Base-by-base conservation (phyloP, 2,888 invertebrate genomes). In the Callyntrura guangdongensis region DNA sequence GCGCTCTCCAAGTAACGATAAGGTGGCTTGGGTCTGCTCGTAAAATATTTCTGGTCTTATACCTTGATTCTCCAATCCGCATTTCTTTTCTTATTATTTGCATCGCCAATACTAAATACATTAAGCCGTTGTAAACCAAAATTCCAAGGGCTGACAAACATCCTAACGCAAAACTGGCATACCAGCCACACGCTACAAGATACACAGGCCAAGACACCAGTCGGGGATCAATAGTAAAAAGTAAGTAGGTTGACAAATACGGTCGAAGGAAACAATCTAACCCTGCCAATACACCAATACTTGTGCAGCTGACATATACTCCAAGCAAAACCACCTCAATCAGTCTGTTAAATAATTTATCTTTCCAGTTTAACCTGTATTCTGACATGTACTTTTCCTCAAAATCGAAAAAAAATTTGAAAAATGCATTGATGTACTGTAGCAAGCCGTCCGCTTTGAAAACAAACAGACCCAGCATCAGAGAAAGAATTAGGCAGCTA, bases 211-310 rank as follows among this genome's bases (percentile, higher is more conserved):
- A 79, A 11, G 53, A 14, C 0, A 56, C n/a, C 8, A 79, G n/a
- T 14, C 9, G 4, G 6, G 77, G 56, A 14, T 79, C 22, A 20
- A 77, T 49, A 49, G 20, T 53, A 14, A 20, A 77, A 0, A 77
- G 49, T 12, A 20, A 11, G 49, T 77, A 77, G 0, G 74, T 1
- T 1, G 74, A 11, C 0, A 5, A 47, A 4, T 8, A 0, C 8
- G 74, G 74, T 22, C 74, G 17, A 9, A 77, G n/a, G 6, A 22
- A 79, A 14, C 77, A 77, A n/a, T 79, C 77, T 12, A 79, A n/a
- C 0, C 47, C 77, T 20, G 53, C 17, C 1, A 74, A 47, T 49
- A 49, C 5, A 2, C 72, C 72, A 8, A 14, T 47, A 6, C 8
- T 20, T 1, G n/a, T 5, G 14, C 0, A 20, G 0, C 8, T 22